phyloP scores from a whole-genome alignment of 2,113 vertebrate genomes.

The Serinus canaria region DNA sequence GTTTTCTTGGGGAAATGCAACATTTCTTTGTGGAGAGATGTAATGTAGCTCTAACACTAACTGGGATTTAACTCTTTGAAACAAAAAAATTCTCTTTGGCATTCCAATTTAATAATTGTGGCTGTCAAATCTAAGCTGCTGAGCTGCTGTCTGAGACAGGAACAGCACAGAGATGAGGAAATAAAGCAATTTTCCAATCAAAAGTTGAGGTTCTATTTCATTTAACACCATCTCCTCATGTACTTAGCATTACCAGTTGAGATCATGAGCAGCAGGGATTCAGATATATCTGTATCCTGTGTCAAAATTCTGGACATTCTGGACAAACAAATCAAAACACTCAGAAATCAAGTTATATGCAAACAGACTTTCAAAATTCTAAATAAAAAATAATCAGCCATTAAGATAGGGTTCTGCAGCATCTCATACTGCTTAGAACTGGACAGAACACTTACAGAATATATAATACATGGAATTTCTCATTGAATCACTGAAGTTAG shows the following conservation, averaged over 20 bases:
- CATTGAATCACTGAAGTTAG: background rate
- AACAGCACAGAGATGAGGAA: background rate
- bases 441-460: background rate
- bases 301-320: background rate
- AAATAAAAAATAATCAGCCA: background rate
- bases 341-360: background rate
- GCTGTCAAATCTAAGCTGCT: background rate
- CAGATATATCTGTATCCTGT: background rate
- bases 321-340: background rate
- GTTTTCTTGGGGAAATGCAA: slow-evolving; percentile 29
- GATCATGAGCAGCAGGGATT: background rate
- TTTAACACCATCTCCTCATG: background rate
- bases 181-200: background rate
- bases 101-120: background rate
- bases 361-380: background rate
- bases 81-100: background rate
- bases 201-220: background rate
- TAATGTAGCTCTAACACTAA: background rate
- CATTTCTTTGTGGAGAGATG: background rate
- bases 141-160: background rate
- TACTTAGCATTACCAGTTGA: background rate
- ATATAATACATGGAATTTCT: background rate
- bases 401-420: background rate
- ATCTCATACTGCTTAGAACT: background rate
- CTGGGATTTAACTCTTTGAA: slow-evolving; percentile 6